These are phyloP conservation scores for Sebastes hubbsi DNA, from an alignment of 2,797 vertebrate genomes.

Conservation along the genomic window DNA sequence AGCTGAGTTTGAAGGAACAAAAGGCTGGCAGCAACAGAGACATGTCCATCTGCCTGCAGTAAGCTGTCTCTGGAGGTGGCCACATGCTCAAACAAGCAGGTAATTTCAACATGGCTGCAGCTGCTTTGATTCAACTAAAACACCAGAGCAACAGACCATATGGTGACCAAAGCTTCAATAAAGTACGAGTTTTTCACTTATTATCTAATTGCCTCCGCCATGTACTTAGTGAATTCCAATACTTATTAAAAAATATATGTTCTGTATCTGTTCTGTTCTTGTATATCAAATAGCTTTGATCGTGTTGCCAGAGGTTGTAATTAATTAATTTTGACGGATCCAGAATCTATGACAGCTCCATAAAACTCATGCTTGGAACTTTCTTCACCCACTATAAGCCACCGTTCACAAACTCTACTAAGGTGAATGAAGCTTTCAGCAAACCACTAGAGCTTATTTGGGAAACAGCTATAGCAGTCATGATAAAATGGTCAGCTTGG, in stretches of 20 bases:
- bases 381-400: neutral
- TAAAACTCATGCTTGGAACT: neutral
- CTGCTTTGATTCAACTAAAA: slow-evolving; percentile 33
- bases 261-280: neutral
- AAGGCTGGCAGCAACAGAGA: slow-evolving; percentile 7
- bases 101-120: slow-evolving; percentile 51
- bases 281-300: neutral
- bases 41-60: slow-evolving; percentile 57
- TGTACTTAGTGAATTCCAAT: neutral
- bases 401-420: neutral
- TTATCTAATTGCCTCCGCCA: neutral
- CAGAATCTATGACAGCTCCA: neutral
- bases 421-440: neutral
- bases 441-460: neutral
- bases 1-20: neutral
- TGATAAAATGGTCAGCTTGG: slow-evolving; percentile 4
- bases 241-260: neutral
- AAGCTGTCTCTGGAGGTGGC: slow-evolving; percentile 34
- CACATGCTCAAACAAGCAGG: slow-evolving; percentile 61
- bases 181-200: neutral
- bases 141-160: slow-evolving; percentile 27
- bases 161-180: slow-evolving; percentile 1
- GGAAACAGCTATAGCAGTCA: slow-evolving; percentile 6
- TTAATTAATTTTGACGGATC: neutral
- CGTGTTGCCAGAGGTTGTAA: neutral